Base-by-base conservation (phyloP, 2,113 vertebrate species). In the Hemiscyllium ocellatum region DNA sequence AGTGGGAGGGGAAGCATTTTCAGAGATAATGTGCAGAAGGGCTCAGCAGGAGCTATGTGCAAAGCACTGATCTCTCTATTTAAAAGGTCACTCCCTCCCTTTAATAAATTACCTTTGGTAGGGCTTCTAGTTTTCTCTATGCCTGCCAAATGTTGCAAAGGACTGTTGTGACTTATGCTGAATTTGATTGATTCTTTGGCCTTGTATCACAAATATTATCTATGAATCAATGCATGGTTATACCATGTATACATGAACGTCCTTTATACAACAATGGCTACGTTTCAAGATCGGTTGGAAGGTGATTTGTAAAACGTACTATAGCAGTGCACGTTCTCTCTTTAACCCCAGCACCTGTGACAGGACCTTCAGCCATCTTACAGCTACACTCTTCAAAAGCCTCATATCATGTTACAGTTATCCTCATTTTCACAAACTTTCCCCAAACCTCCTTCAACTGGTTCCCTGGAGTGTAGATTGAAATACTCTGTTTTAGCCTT, bases 11-110 rank as follows among this genome's bases (percentile, higher is more conserved):
- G 89, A 66, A 68, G n/a, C 89, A 68, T 66, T 93, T 93, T 93
- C 61, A 66, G 89, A 93, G 61, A 93, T 93, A 93, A 93, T 93
- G 61, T 93, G 89, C 61, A 93, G 89, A 33, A 93, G 61, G 61
- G 33, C n/a, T 37, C 61, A 37, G 61, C 89, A 68, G 89, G 89
- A 93, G 89, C n/a, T n/a, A 93, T n/a, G 61, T 37, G 89, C 17
- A 66, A 66, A 93, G 22, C 89, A 66, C 89, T 93, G 89, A 93
- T 93, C 61, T 93, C 89, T 93, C 33, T 91, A 91, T 93, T 93
- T 66, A 93, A n/a, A n/a, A 93, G 89, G 33, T 68, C n/a, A 33
- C 61, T 93, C 56, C 89, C 89, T 91, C 56, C 89, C 89, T 91
- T 66, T 66, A 17, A 91, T 66, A 91, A 66, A 91, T 91, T 91